Evolutionary conservation across 2,113 vertebrate species (phyloP).

Genomic region (Colaptes auratus): DNA sequence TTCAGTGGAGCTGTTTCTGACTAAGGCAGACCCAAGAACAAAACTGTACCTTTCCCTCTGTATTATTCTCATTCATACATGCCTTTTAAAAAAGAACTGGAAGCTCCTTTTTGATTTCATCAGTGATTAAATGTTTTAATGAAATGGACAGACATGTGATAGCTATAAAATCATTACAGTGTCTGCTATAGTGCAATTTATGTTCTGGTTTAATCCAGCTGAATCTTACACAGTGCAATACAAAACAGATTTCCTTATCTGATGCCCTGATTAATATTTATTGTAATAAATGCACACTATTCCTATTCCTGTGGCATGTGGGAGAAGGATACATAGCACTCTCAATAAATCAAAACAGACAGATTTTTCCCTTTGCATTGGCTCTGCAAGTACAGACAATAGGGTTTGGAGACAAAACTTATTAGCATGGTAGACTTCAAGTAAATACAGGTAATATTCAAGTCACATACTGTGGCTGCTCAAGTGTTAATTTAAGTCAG

Average conservation of each 20-base stretch:
- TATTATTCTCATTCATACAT: not conserved
- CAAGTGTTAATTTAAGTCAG: not conserved
- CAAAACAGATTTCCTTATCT: slow-evolving; percentile 11
- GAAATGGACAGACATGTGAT: not conserved
- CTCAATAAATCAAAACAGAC: not conserved
- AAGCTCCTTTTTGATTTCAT: slow-evolving; percentile 8
- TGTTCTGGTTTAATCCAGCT: slow-evolving; percentile 5
- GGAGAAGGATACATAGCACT: not conserved
- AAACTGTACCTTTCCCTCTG: not conserved
- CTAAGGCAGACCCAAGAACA: not conserved
- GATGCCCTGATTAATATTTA: not conserved
- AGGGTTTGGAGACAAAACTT: not conserved
- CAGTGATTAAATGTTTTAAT: not conserved
- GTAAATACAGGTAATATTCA: not conserved
- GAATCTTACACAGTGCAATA: not conserved
- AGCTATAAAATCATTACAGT: not conserved
- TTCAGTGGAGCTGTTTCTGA: slow-evolving; percentile 5
- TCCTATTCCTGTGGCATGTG: not conserved
- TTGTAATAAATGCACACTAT: not conserved
- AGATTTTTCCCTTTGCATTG: not conserved
- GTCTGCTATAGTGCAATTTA: not conserved
- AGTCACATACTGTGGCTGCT: not conserved
- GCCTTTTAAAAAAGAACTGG: not conserved
- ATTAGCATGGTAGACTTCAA: not conserved
- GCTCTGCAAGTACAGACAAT: not conserved